Percentiles rank a stretch among this genome's conserved stretches.
phyloP scores from a whole-genome alignment of 1,140 invertebrate genomes.

The Pantala flavescens region DNA sequence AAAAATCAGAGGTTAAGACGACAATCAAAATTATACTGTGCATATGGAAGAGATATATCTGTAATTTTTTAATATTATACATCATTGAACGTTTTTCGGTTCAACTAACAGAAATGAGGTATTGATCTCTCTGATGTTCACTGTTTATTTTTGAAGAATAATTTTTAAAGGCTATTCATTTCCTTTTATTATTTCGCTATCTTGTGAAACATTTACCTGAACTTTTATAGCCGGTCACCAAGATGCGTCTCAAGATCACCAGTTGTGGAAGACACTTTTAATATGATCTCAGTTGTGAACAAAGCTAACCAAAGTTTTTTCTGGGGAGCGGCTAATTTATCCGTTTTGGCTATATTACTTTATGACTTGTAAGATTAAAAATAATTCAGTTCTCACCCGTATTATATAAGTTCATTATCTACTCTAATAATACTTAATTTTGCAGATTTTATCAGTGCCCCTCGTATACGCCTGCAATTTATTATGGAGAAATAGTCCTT shows the following conservation, averaged over 20 bases:
- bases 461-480: background rate
- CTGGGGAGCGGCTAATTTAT: background rate
- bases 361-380: background rate
- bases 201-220: background rate
- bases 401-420: background rate
- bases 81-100: too few relatives aligned
- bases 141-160: too few relatives aligned
- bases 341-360: background rate
- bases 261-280: background rate
- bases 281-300: slow-evolving; percentile 2
- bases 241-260: background rate
- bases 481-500: background rate
- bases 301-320: background rate
- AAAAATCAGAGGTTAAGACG: too few relatives aligned
- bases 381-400: background rate
- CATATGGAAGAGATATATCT: too few relatives aligned
- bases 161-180: too few relatives aligned
- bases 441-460: background rate
- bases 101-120: too few relatives aligned
- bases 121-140: too few relatives aligned
- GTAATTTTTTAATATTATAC: too few relatives aligned
- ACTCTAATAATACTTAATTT: background rate
- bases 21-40: too few relatives aligned
- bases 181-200: too few relatives aligned
- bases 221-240: background rate